Conservation (phyloP, 2,888 invertebrate genomes). For the Tinea pellionella region DNA sequence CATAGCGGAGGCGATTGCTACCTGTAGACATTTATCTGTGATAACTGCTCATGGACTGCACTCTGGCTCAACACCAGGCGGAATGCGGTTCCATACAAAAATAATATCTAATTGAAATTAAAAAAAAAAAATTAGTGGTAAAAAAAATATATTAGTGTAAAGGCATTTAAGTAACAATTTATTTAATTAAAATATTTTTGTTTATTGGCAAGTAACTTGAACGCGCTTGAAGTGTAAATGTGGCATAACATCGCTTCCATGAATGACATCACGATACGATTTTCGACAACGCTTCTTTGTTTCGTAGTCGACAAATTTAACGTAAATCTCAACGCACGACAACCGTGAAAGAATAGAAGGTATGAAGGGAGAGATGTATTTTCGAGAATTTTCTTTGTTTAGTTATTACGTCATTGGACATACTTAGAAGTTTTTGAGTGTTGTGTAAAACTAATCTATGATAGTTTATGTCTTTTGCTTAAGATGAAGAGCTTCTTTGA, state of each 20-base stretch:
- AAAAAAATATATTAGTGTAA: too few relatives aligned
- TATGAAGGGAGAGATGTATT: constrained; percentile 41
- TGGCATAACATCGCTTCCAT: constrained; percentile 21
- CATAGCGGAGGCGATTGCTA: too few relatives aligned
- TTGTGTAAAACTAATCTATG: constrained; percentile 14
- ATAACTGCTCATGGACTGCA: too few relatives aligned
- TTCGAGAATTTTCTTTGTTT: constrained; percentile 38
- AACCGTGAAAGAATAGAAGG: constrained; percentile 42
- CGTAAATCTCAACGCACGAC: constrained; percentile 57
- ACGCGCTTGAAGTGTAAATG: background rate
- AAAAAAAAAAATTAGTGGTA: too few relatives aligned
- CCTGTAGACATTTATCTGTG: too few relatives aligned
- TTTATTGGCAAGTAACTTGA: too few relatives aligned
- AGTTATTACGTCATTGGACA: constrained; percentile 34
- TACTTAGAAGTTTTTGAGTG: constrained; percentile 9
- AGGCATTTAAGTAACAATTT: too few relatives aligned
- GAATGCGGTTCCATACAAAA: too few relatives aligned
- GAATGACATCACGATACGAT: constrained; percentile 60
- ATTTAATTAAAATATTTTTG: background rate
- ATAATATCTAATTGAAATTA: too few relatives aligned
- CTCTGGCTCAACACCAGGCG: too few relatives aligned
- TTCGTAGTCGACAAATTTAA: constrained; percentile 47
- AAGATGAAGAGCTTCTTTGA: background rate
- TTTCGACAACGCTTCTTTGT: constrained; percentile 57
- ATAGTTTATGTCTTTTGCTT: background rate